Evolutionary conservation across 2,113 vertebrate species (phyloP).

Genomic region (Ceyx melanurus): DNA sequence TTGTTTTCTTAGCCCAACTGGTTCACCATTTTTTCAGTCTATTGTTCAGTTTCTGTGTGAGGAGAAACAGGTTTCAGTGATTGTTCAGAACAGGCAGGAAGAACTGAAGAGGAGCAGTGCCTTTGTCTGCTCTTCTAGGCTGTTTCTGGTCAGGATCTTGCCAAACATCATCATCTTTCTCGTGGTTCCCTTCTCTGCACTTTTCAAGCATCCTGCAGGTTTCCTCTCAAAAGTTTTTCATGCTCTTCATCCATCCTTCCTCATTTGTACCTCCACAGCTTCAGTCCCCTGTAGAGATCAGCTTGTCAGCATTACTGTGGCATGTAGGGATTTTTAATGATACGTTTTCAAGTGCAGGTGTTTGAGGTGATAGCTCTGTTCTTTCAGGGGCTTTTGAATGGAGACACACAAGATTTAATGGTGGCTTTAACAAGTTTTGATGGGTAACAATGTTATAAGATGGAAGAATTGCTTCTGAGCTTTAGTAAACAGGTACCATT

Average conservation of each 20-base stretch:
- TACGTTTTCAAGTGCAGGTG: rapidly evolving
- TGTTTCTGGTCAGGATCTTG: neutral
- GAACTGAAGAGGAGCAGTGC: rapidly evolving
- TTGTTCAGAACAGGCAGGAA: neutral
- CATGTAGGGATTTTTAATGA: neutral
- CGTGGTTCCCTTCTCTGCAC: neutral
- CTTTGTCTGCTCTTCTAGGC: neutral
- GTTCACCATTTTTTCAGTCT: neutral
- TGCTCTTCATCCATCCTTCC: neutral
- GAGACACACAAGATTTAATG: rapidly evolving
- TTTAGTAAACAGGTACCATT: neutral
- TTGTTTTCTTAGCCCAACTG: neutral
- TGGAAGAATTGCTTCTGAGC: neutral
- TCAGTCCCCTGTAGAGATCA: neutral
- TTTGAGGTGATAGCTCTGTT: neutral
- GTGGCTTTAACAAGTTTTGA: neutral
- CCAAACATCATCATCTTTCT: neutral
- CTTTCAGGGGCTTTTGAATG: neutral
- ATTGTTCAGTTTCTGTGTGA: neutral
- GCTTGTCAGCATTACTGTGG: neutral
- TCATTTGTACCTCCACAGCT: neutral
- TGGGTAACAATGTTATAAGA: neutral
- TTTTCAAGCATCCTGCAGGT: neutral
- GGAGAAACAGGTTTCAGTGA: neutral
- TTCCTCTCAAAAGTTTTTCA: neutral